phyloP scores from a whole-genome alignment of 2,797 vertebrate species.

The Xiphophorus birchmanni region DNA sequence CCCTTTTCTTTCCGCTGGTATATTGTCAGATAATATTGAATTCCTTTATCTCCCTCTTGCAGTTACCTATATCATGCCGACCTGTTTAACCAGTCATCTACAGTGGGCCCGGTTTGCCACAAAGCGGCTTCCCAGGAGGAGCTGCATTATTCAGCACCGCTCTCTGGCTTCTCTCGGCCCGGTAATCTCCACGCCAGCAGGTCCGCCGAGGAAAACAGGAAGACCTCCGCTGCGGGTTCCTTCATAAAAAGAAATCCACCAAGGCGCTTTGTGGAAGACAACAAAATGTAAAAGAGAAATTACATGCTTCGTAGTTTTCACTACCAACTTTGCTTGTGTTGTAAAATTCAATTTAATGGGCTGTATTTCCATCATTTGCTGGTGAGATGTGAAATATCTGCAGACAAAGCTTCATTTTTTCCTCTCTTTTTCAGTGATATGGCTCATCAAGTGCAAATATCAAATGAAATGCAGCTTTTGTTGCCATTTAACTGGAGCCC shows the following conservation, averaged over 20 bases:
- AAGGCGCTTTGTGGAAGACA: constrained; percentile 8
- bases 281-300: neutral
- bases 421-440: constrained; percentile 17
- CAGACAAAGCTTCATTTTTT: constrained; percentile 7
- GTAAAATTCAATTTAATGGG: neutral
- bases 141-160: constrained; percentile 42
- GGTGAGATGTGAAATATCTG: constrained; percentile 33
- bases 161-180: constrained; percentile 16
- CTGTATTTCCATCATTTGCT: constrained; percentile 17
- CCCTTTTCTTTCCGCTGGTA: constrained; percentile 6
- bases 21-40: constrained; percentile 22
- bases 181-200: constrained; percentile 29
- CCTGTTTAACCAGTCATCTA: constrained; percentile 23
- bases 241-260: neutral
- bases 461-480: constrained; percentile 54
- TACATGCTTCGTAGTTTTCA: neutral
- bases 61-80: constrained; percentile 26
- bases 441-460: constrained; percentile 54
- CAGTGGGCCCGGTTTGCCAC: constrained; percentile 2
- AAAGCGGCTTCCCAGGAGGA: constrained; percentile 20
- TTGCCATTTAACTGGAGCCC: constrained; percentile 47
- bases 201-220: constrained; percentile 7
- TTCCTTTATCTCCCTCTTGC: constrained; percentile 23
- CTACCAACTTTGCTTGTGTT: constrained; percentile 1
- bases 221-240: neutral